These are phyloP conservation scores for Ifrita kowaldi DNA, from an alignment of 2,113 vertebrate species.

Conservation along the genomic window DNA sequence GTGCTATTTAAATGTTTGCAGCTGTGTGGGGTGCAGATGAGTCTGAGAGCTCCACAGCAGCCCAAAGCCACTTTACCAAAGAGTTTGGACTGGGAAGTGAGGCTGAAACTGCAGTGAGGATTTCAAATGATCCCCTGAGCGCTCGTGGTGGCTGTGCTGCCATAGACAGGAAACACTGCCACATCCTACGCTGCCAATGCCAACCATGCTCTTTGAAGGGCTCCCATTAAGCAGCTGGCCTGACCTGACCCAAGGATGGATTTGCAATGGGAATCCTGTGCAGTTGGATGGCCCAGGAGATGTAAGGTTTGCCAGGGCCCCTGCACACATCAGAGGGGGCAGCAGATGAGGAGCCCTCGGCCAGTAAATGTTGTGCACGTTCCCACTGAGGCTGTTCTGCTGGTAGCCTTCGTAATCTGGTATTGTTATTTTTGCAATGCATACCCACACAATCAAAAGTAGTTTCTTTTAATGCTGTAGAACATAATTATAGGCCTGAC, in stretches of 20 bases:
- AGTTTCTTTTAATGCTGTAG: constrained; percentile 30
- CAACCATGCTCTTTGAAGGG: background rate
- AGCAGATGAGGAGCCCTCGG: background rate
- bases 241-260: background rate
- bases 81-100: background rate
- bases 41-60: background rate
- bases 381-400: background rate
- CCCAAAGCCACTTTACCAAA: background rate
- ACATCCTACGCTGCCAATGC: accelerated
- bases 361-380: accelerated
- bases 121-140: background rate
- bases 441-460: constrained; percentile 10
- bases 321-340: background rate
- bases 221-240: background rate
- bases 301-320: background rate
- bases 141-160: accelerated
- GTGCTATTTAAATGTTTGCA: background rate
- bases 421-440: constrained; percentile 4
- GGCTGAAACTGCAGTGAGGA: background rate
- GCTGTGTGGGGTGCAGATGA: background rate
- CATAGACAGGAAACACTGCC: background rate
- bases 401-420: background rate
- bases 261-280: background rate
- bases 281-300: background rate
- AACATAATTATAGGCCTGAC: constrained; percentile 63